Evolutionary conservation across 1,140 invertebrate species (phyloP), one percentile per base, ranked within the genome.

Genomic region (Drosophila sucinea): DNA sequence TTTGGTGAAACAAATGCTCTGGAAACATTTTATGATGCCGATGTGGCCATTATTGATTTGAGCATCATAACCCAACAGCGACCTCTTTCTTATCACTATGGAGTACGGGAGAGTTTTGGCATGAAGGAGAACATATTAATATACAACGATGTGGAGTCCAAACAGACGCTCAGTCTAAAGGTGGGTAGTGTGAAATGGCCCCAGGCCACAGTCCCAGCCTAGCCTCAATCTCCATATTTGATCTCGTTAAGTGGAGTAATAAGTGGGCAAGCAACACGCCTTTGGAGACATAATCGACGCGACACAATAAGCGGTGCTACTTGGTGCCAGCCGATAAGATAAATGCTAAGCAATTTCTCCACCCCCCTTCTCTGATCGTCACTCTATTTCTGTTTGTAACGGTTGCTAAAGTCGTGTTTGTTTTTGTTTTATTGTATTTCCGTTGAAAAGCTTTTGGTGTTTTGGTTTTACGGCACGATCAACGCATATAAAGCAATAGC

Each of bases 41-140:
- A 99, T 94, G 97, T 99, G 29, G 98, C 97, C 1, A 94, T 99
- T 27, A 97, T 99, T 33, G 99, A 99, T 93, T 94, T 99, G 76
- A 98, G 97, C 47, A 93, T 98, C 55, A 95, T 97, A 86, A 91
- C 96, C 35, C 98, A 99, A 93, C 97, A 98, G 92, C 97, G 96
- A 82, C 95, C 97, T 0, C 93, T 99, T 27, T 97, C 98, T 84
- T 99, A 99, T 93, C 98, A 99, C 92, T 94, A 99, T 44, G 99
- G 98, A 30, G 98, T 99, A 1, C 93, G 99, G 64, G 98, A 99
- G 92, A 99, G 98, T 92, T 99, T 99, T 94, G 97, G 97, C 55
- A 99, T 99, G 98, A 98, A 98, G 91, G 97, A 99, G 91, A 99
- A 99, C 93, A 98, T 99, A 69, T 92, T 99, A 10, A 94, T 99